Evolutionary conservation across 1,140 invertebrate genomes (phyloP).

Genomic region (Hermatobates lingyangjiaoensis): DNA sequence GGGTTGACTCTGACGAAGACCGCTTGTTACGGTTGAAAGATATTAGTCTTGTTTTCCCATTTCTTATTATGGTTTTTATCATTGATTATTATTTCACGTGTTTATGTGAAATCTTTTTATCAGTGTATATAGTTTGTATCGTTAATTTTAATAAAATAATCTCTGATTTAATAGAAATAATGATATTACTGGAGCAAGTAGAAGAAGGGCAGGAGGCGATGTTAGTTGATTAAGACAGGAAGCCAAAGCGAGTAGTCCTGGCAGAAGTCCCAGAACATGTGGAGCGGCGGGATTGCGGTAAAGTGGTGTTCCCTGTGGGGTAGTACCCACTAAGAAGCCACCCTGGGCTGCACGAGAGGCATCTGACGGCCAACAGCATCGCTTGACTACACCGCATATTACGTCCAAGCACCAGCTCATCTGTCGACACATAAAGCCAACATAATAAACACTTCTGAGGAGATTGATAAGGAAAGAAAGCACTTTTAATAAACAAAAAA

Average conservation of each 20-base stretch:
- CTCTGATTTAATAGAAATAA: conserved; percentile 7
- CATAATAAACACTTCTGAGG: too few relatives aligned
- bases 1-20: too few relatives aligned
- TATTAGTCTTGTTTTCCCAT: too few relatives aligned
- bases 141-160: too few relatives aligned
- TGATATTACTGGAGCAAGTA: conserved; percentile 32
- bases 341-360: conserved; percentile 55
- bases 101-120: too few relatives aligned
- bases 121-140: too few relatives aligned
- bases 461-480: too few relatives aligned
- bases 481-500: too few relatives aligned
- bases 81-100: too few relatives aligned
- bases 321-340: conserved; percentile 57
- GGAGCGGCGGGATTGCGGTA: conserved; percentile 68
- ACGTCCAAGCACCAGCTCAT: conserved; percentile 49
- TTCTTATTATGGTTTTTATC: too few relatives aligned
- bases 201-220: conserved; percentile 37
- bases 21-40: too few relatives aligned
- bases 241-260: conserved; percentile 50
- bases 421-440: too few relatives aligned
- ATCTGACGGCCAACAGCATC: conserved; percentile 64
- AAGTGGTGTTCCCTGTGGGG: conserved; percentile 51
- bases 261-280: conserved; percentile 57
- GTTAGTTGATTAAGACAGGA: conserved; percentile 64
- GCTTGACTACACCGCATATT: conserved; percentile 62